These are phyloP conservation scores for Erpornis zantholeuca DNA, from an alignment of 2,113 vertebrate species.

Conservation along the genomic window DNA sequence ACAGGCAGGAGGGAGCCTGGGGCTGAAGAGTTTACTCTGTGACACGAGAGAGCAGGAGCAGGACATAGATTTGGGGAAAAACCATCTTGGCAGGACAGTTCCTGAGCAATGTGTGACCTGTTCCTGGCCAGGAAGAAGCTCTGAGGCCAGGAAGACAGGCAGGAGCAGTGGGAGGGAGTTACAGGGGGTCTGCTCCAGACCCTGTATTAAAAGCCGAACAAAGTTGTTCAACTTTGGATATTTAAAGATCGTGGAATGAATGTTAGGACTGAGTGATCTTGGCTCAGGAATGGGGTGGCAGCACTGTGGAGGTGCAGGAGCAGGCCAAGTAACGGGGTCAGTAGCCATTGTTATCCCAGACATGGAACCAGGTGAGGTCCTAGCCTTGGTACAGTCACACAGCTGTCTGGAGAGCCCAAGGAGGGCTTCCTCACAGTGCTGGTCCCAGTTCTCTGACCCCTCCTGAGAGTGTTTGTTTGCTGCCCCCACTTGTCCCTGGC, in stretches of 20 bases:
- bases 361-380: not conserved
- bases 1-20: not conserved
- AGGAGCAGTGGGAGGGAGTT: not conserved
- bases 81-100: not conserved
- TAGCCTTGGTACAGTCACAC: not conserved
- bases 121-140: not conserved
- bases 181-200: not conserved
- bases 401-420: accelerated
- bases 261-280: not conserved
- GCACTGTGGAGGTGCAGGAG: not conserved
- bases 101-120: not conserved
- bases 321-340: accelerated
- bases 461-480: not conserved
- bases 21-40: not conserved
- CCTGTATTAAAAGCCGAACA: not conserved
- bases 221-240: not conserved
- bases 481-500: not conserved
- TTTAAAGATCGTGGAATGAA: not conserved
- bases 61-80: not conserved
- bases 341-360: not conserved
- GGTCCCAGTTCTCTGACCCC: not conserved
- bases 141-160: not conserved
- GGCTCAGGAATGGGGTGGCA: not conserved
- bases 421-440: not conserved
- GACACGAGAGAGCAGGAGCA: not conserved